Conservation (phyloP, 2,888 invertebrate species). For the Romanomermis culicivorax region DNA sequence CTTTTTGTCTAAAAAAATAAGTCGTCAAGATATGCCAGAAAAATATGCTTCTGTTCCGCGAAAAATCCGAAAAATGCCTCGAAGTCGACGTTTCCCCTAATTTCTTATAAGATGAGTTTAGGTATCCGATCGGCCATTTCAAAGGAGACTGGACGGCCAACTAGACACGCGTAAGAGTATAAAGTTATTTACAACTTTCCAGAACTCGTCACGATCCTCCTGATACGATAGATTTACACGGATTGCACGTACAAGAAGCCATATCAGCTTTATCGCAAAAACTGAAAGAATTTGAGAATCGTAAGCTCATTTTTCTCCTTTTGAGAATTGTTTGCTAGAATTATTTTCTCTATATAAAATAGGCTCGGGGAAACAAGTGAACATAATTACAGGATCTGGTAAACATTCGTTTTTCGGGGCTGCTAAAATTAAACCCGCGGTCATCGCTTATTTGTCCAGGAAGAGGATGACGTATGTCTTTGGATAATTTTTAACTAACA, state of each 20-base stretch:
- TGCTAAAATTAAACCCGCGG: constrained; percentile 6
- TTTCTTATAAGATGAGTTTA: too few relatives aligned
- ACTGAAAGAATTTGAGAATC: background rate
- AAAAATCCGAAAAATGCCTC: too few relatives aligned
- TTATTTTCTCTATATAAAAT: too few relatives aligned
- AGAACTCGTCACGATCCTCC: background rate
- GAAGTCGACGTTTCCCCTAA: too few relatives aligned
- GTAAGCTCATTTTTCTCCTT: background rate
- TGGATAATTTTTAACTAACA: background rate
- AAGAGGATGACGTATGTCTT: background rate
- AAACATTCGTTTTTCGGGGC: background rate
- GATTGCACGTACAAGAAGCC: constrained; percentile 6
- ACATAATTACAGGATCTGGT: constrained; percentile 7
- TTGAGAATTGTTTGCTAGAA: too few relatives aligned
- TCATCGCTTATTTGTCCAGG: background rate
- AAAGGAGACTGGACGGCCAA: background rate
- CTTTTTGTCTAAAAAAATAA: too few relatives aligned
- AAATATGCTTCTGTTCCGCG: too few relatives aligned
- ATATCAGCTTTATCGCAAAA: background rate
- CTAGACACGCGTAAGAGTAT: too few relatives aligned
- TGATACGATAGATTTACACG: constrained; percentile 8
- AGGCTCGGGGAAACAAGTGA: constrained; percentile 1
- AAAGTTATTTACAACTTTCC: background rate
- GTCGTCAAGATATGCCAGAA: too few relatives aligned
- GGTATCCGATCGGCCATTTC: too few relatives aligned